A percentile compares a stretch with the other conserved stretches of the same genome.
Evolutionary conservation across 2,797 vertebrate species (phyloP).

Genomic region (Pipistrellus nathusii): DNA sequence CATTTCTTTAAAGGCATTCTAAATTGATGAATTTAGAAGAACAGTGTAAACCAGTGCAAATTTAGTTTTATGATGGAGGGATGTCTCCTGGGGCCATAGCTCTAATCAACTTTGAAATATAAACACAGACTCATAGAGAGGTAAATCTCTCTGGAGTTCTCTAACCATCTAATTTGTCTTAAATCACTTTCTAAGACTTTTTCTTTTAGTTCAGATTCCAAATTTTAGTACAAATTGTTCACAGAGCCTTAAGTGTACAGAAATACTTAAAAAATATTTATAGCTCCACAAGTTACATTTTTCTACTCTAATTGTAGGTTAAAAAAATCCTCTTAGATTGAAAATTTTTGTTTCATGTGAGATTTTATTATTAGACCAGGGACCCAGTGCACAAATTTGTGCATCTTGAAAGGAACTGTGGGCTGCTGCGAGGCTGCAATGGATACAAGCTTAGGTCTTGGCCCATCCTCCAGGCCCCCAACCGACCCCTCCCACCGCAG

Average conservation of each 20-base stretch:
- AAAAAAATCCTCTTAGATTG: background rate
- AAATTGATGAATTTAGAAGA: slow-evolving; percentile 34
- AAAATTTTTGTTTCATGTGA: background rate
- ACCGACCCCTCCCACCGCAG: too few species aligned
- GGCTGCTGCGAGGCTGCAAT: too few species aligned
- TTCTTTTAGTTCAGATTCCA: background rate
- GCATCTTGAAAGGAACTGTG: too few species aligned
- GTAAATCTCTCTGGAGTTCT: background rate
- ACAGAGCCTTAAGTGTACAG: background rate
- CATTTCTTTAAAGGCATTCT: background rate
- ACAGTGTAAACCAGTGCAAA: background rate
- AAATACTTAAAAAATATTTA: background rate
- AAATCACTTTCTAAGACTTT: background rate
- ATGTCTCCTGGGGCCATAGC: background rate
- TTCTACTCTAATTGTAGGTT: background rate
- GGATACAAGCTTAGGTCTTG: too few species aligned
- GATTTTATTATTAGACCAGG: background rate
- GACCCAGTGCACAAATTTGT: too few species aligned
- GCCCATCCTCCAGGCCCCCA: too few species aligned
- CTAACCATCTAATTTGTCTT: background rate
- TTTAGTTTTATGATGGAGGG: background rate
- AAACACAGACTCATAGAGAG: background rate
- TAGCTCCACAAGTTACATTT: background rate
- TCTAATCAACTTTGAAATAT: background rate
- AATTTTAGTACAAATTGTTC: background rate